A percentile compares a stretch with the other conserved stretches of the same genome.
Evolutionary conservation across 2,113 vertebrate species (phyloP).

Genomic region (Ardeotis arabs): DNA sequence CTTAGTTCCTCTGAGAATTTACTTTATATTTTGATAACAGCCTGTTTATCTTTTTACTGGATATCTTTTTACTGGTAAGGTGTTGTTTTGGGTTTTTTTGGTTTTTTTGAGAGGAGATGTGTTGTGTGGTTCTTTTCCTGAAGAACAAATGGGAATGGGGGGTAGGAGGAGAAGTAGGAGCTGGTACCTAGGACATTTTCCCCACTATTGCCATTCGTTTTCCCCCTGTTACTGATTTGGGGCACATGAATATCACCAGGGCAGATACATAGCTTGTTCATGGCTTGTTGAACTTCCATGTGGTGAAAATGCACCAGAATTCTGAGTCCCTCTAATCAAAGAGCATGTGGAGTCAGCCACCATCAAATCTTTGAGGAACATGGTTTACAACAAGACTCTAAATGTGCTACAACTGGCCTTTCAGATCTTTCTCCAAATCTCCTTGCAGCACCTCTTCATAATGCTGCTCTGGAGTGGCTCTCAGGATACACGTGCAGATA

Average conservation of each 20-base stretch:
- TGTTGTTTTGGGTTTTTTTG: neutral
- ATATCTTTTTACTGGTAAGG: neutral
- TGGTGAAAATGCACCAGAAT: neutral
- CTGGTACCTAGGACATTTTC: neutral
- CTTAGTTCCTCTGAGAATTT: neutral
- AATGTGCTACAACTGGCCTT: neutral
- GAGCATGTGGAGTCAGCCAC: neutral
- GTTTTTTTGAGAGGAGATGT: fast-evolving
- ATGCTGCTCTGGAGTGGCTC: neutral
- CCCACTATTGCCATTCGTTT: neutral
- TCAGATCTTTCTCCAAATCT: neutral
- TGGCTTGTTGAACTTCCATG: neutral
- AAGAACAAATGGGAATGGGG: neutral
- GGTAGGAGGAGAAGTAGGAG: neutral
- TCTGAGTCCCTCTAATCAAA: neutral
- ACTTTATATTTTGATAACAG: neutral
- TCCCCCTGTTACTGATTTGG: neutral
- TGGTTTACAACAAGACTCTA: neutral
- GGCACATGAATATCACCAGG: neutral
- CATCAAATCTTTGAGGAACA: neutral
- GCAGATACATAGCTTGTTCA: neutral
- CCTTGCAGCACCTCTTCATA: neutral
- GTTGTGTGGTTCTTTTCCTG: neutral
- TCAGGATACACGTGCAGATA: neutral
- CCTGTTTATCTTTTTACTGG: neutral